Percentiles rank a stretch among this genome's conserved stretches.
Evolutionary conservation across 2,888 invertebrate species (phyloP).

Genomic region (Euphydryas editha): DNA sequence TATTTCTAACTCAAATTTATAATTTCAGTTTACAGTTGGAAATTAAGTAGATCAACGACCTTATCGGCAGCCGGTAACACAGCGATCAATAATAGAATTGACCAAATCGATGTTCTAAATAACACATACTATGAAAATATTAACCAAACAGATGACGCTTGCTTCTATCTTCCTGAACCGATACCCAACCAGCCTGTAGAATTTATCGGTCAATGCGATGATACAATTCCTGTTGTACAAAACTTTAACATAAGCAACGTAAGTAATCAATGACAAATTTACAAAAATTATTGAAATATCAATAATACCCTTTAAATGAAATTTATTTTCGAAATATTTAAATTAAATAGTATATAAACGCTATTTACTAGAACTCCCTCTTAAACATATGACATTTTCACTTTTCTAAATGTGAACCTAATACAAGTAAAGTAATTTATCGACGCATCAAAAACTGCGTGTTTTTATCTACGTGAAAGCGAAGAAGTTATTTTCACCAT

Average conservation of each 20-base stretch:
- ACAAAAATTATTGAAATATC: too few relatives aligned
- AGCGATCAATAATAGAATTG: constrained; percentile 54
- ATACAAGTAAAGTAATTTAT: too few relatives aligned
- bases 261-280: constrained; percentile 44
- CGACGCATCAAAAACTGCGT: too few relatives aligned
- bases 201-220: constrained; percentile 64
- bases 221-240: constrained; percentile 54
- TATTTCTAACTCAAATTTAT: background rate
- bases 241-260: constrained; percentile 62
- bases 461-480: too few relatives aligned
- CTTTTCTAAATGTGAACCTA: too few relatives aligned
- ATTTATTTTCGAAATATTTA: too few relatives aligned
- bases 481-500: too few relatives aligned
- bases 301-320: too few relatives aligned
- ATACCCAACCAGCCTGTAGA: constrained; percentile 58
- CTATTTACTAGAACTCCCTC: too few relatives aligned
- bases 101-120: constrained; percentile 53
- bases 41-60: constrained; percentile 60
- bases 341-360: too few relatives aligned
- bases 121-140: constrained; percentile 60
- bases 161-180: constrained; percentile 65
- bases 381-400: too few relatives aligned
- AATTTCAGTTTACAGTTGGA: constrained; percentile 73
- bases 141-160: constrained; percentile 56
- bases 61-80: constrained; percentile 47